Base-by-base conservation (phyloP, 2,113 vertebrate species). In the Lepus timidus region DNA sequence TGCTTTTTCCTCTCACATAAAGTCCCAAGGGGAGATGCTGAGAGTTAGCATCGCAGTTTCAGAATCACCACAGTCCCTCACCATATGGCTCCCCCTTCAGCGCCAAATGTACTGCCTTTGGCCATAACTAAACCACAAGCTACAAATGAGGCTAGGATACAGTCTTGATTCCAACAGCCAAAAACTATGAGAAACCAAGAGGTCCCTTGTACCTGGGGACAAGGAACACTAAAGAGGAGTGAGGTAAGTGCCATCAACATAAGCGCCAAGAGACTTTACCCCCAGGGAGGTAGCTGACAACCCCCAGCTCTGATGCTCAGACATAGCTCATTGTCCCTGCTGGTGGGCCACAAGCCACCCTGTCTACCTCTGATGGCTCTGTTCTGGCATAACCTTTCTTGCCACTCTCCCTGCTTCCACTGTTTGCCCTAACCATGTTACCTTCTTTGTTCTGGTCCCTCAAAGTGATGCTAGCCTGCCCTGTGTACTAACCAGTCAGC, bases 61-160 rank as follows among this genome's bases (percentile, higher is more conserved):
- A 65, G 12, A 51, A 51, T 2, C 51, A 75, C 8, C 51, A 81
- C 0, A 36, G 49, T 19, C 64, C 19, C 31, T 71, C 20, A 58
- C 62, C 4, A 31, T 14, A n/a, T 23, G 36, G 68, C 55, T 90
- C 22, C 29, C 1, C 75, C 16, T 55, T 88, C 74, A 87, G 9
- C 19, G 70, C 44, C 73, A 84, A 58, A 68, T 17, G n/a, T 31
- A 49, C 29, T 44, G 65, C 22, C 13, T 71, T 1, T 27, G 16
- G 68, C 64, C 25, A 31, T 16, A 52, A 84, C 1, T n/a, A 64
- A 71, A 51, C 44, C 62, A 51, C 14, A 82, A 39, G 19, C n/a
- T 83, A 10, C 13, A 3, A 11, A 1, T 13, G 39, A 76, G 17
- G 58, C 0, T 61, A 10, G 44, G 14, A 88, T 61, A 76, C 0